Percentiles rank a stretch among this genome's conserved stretches.
Evolutionary conservation across 2,113 vertebrate species (phyloP).

Genomic region (Chionomys nivalis): DNA sequence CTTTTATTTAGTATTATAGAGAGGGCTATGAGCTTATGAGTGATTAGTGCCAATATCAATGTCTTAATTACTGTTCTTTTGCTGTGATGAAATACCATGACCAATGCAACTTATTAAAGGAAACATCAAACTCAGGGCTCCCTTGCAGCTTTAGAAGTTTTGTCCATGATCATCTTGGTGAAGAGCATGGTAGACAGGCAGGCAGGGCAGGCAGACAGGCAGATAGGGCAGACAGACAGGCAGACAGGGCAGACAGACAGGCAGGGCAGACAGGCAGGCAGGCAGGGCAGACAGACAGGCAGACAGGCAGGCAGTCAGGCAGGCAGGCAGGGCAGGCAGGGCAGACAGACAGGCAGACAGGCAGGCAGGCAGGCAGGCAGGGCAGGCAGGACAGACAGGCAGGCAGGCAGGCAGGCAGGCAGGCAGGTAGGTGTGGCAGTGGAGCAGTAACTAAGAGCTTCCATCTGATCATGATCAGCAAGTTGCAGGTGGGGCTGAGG

Average conservation of each 20-base stretch:
- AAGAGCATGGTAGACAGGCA: not conserved
- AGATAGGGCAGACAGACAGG: not conserved
- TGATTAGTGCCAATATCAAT: constrained; percentile 55
- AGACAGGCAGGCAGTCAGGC: too few relatives aligned
- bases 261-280: too few relatives aligned
- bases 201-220: too few relatives aligned
- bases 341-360: too few relatives aligned
- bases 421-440: too few relatives aligned
- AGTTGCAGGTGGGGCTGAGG: not conserved
- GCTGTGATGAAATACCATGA: not conserved
- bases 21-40: constrained; percentile 7
- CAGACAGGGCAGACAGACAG: too few relatives aligned
- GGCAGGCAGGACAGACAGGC: too few relatives aligned
- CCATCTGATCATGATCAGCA: too few relatives aligned
- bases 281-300: too few relatives aligned
- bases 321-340: too few relatives aligned
- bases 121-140: not conserved
- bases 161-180: not conserved
- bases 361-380: too few relatives aligned
- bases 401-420: too few relatives aligned
- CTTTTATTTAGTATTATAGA: constrained; percentile 44
- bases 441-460: not conserved
- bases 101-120: not conserved
- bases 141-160: not conserved
- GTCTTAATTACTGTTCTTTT: not conserved